Conservation (phyloP, 2,888 invertebrate species). For the Bombyx huttoni region DNA sequence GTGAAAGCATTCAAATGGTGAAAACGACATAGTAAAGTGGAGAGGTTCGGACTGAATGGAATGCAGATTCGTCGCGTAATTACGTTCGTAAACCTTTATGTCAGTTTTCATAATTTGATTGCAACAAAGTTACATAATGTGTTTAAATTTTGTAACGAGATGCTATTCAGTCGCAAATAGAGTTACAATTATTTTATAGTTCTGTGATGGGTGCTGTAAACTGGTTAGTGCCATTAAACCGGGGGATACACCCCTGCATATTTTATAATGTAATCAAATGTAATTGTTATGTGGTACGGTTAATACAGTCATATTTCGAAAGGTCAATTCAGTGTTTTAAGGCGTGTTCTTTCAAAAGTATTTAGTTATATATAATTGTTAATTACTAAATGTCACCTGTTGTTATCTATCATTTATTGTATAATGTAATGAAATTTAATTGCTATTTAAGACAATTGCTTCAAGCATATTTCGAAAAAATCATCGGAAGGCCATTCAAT, state of each 20-base stretch:
- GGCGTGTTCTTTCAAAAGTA: no score
- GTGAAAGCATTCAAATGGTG: no score
- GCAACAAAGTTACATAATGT: neutral
- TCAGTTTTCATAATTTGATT: neutral
- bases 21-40: no score
- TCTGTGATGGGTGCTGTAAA: neutral
- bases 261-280: neutral
- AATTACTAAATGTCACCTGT: no score
- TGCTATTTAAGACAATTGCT: no score
- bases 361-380: no score
- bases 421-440: no score
- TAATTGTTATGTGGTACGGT: neutral
- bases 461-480: no score
- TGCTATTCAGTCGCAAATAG: neutral
- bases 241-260: neutral
- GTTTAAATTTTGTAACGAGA: neutral
- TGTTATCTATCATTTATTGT: no score
- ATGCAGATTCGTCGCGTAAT: neutral
- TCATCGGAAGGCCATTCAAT: no score
- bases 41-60: no score
- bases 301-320: neutral
- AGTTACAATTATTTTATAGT: neutral
- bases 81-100: neutral
- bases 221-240: neutral
- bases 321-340: no score